These are phyloP conservation scores for Cynocephalus volans DNA, from an alignment of 2,113 vertebrate species.

Conservation along the genomic window DNA sequence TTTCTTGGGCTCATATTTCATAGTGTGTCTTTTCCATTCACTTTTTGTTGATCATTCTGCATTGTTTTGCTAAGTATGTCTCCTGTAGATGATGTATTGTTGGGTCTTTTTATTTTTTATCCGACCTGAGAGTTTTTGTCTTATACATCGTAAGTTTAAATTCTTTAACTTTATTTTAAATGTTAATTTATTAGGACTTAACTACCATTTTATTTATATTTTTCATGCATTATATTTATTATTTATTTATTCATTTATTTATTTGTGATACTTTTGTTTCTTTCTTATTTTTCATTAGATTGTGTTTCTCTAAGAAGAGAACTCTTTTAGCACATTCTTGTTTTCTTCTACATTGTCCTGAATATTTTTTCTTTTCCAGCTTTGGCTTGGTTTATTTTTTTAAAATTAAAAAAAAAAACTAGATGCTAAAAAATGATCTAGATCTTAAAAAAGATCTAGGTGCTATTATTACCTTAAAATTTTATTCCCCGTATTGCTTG, in stretches of 20 bases:
- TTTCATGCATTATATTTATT: background rate
- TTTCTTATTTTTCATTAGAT: background rate
- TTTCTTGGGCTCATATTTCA: too few species aligned
- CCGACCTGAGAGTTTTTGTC: background rate
- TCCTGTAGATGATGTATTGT: fast-evolving
- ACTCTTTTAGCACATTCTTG: too few species aligned
- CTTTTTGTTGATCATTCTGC: fast-evolving
- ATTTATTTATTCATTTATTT: background rate
- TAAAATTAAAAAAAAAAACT: too few species aligned
- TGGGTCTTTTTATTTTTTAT: background rate
- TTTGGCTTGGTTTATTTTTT: background rate
- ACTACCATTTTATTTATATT: background rate
- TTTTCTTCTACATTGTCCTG: too few species aligned
- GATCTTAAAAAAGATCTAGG: too few species aligned
- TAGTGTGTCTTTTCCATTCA: fast-evolving
- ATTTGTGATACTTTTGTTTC: background rate
- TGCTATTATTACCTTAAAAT: background rate
- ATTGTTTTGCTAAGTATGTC: background rate
- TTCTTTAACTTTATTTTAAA: background rate
- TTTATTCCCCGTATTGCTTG: background rate
- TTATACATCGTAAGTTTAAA: background rate
- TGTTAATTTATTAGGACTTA: too few species aligned
- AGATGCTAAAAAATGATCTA: too few species aligned
- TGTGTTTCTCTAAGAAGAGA: background rate
- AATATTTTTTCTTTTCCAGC: background rate